Percentiles rank a stretch among this genome's conserved stretches.
These are phyloP conservation scores for Hyperoplus lanceolatus DNA, from an alignment of 2,797 vertebrate genomes.

Conservation along the genomic window DNA sequence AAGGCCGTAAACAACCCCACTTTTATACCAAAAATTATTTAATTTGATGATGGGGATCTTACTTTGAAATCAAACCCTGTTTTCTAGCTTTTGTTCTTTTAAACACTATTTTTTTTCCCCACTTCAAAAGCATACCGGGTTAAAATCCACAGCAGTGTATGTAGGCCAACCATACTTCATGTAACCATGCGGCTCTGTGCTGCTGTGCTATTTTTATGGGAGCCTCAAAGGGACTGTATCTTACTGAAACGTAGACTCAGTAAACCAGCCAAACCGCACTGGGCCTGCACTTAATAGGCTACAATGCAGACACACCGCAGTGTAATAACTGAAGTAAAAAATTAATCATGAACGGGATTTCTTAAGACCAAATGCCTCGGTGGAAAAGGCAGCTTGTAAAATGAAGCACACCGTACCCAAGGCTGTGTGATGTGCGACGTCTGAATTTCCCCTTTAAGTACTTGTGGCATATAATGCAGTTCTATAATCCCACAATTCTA, in stretches of 20 bases:
- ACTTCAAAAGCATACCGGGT: conserved; percentile 64
- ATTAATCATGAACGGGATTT: conserved; percentile 40
- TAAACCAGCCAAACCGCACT: conserved; percentile 26
- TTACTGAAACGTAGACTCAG: conserved; percentile 52
- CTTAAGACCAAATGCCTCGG: conserved; percentile 35
- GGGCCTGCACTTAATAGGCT: conserved; percentile 40
- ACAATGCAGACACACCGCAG: conserved; percentile 19
- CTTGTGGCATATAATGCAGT: neutral
- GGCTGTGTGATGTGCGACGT: neutral
- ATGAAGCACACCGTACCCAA: conserved; percentile 9
- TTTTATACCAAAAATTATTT: conserved; percentile 14
- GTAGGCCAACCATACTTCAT: conserved; percentile 78
- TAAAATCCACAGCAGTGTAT: conserved; percentile 69
- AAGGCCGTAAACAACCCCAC: conserved; percentile 11
- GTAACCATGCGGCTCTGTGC: conserved; percentile 54
- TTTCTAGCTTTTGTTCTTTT: conserved; percentile 39
- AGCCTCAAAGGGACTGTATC: conserved; percentile 69
- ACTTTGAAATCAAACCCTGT: conserved; percentile 17
- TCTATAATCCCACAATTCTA: conserved; percentile 15
- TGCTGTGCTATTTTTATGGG: conserved; percentile 79
- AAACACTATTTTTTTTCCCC: conserved; percentile 31
- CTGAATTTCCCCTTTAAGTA: neutral
- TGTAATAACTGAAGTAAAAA: conserved; percentile 25
- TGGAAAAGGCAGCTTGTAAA: conserved; percentile 38
- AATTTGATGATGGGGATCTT: conserved; percentile 39